These are phyloP conservation scores for Hypsopygia costalis DNA, from an alignment of 2,888 invertebrate species.

Conservation along the genomic window DNA sequence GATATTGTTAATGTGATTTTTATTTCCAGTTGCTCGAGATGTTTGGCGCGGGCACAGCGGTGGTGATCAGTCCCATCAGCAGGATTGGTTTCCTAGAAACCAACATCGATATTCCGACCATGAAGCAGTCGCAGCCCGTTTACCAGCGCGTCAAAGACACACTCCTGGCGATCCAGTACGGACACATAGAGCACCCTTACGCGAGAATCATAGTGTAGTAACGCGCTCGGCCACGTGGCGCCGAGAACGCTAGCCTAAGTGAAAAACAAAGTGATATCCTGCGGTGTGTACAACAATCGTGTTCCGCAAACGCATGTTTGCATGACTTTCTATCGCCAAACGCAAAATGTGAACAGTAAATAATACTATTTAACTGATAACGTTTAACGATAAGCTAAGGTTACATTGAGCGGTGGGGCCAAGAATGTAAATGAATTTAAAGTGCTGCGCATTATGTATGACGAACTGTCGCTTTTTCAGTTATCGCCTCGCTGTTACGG, in stretches of 20 bases:
- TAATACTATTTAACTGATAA: constrained; percentile 42
- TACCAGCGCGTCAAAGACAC: constrained; percentile 87
- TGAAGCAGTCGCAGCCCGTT: constrained; percentile 85
- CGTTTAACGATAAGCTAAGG: constrained; percentile 40
- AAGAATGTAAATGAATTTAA: constrained; percentile 11
- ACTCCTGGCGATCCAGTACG: constrained; percentile 94
- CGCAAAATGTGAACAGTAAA: constrained; percentile 33
- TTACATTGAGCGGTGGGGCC: constrained; percentile 27
- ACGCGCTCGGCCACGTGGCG: constrained; percentile 13
- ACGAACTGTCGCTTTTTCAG: constrained; percentile 28
- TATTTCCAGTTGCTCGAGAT: constrained; percentile 91
- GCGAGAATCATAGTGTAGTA: constrained; percentile 76
- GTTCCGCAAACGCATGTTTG: constrained; percentile 28
- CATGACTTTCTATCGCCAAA: constrained; percentile 35
- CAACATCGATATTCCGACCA: constrained; percentile 86
- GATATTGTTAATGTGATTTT: too few species aligned
- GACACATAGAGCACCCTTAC: constrained; percentile 91
- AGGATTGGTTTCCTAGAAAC: constrained; percentile 89
- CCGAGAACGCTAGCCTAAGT: constrained; percentile 18
- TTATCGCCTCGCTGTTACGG: constrained; percentile 22
- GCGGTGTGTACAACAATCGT: constrained; percentile 19
- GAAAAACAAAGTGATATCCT: constrained; percentile 24
- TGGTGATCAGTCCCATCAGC: constrained; percentile 95
- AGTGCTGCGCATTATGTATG: constrained; percentile 33
- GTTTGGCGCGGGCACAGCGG: constrained; percentile 99